A percentile compares a stretch with the other conserved stretches of the same genome.
Evolutionary conservation across 2,113 vertebrate species (phyloP).

Genomic region (Arenaria interpres): DNA sequence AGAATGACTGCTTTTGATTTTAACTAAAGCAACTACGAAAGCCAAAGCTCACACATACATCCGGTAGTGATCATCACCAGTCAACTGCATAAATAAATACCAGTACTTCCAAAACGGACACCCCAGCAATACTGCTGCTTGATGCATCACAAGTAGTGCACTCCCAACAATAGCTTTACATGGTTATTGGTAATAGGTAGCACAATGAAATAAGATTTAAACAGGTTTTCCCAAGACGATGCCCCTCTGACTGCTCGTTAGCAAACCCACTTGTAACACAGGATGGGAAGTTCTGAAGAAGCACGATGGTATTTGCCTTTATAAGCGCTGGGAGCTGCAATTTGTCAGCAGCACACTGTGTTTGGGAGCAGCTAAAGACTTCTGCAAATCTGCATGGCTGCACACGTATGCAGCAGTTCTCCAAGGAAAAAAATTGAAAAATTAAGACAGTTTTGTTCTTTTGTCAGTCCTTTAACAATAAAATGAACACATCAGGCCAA

Average conservation of each 20-base stretch:
- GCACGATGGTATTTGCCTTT: background rate
- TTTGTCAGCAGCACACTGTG: background rate
- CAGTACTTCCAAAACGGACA: background rate
- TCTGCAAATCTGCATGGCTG: background rate
- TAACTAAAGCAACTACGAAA: background rate
- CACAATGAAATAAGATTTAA: background rate
- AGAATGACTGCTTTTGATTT: conserved; percentile 13
- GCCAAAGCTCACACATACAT: background rate
- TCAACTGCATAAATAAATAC: background rate
- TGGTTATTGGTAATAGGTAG: background rate
- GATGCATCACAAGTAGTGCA: background rate
- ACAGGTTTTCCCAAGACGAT: background rate
- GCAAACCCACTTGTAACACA: background rate
- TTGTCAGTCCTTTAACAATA: background rate
- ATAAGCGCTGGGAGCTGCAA: background rate
- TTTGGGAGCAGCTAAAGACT: background rate
- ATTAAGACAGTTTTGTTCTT: background rate
- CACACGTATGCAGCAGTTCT: background rate
- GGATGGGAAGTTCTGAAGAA: background rate
- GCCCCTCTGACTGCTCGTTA: background rate
- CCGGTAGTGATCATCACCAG: background rate
- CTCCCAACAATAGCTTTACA: background rate
- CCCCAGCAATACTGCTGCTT: background rate
- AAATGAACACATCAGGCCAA: background rate
- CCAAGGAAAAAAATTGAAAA: background rate